A percentile compares a stretch with the other conserved stretches of the same genome.
Conservation (phyloP, 1,140 invertebrate species). For the Cheumatopsyche charites region DNA sequence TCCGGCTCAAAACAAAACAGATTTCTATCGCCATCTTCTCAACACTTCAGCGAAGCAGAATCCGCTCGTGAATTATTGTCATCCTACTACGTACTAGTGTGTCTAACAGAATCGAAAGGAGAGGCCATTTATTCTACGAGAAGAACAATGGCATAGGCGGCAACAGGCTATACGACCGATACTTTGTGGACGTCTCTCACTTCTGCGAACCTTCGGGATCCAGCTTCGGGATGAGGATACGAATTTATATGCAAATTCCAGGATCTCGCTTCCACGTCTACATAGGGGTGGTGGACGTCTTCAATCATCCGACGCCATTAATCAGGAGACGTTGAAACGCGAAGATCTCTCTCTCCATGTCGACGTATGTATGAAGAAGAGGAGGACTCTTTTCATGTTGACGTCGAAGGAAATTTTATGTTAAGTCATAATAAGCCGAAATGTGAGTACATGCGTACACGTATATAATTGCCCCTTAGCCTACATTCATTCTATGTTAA, state of each 20-base stretch:
- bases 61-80: too few species aligned
- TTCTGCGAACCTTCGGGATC: constrained; percentile 27
- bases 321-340: constrained; percentile 12
- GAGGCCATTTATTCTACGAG: too few species aligned
- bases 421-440: too few species aligned
- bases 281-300: constrained; percentile 18
- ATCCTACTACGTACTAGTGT: too few species aligned
- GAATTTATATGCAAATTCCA: constrained; percentile 38
- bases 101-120: too few species aligned
- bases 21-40: too few species aligned
- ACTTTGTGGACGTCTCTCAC: constrained; percentile 26
- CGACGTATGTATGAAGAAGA: neutral
- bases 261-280: constrained; percentile 2
- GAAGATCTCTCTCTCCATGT: neutral
- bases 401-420: neutral
- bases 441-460: too few species aligned
- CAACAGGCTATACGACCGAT: neutral
- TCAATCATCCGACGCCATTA: constrained; percentile 39
- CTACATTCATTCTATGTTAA: too few species aligned
- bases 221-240: constrained; percentile 29
- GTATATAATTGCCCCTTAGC: too few species aligned
- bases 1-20: too few species aligned
- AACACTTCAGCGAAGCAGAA: too few species aligned
- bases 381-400: neutral
- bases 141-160: neutral